Percentiles rank a stretch among this genome's conserved stretches.
These are phyloP conservation scores for Trichosurus vulpecula DNA, from an alignment of 2,797 vertebrate species.

Conservation along the genomic window DNA sequence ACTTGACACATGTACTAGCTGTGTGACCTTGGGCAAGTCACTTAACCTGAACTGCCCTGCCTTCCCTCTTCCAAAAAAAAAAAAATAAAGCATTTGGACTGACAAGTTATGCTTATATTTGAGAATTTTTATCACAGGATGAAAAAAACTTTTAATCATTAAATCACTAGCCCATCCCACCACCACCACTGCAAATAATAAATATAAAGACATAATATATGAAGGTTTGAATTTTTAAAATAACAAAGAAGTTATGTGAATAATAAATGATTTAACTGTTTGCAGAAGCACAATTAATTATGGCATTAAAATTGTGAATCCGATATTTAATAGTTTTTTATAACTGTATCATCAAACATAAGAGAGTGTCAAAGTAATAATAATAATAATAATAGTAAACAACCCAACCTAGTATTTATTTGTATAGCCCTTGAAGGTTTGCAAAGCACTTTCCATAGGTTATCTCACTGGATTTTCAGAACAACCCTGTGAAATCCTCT, in stretches of 20 bases:
- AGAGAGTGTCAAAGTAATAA: not conserved
- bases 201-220: not conserved
- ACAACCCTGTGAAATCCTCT: not conserved
- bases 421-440: conserved; percentile 22
- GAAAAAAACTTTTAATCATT: not conserved
- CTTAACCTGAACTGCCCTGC: too few relatives aligned
- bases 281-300: not conserved
- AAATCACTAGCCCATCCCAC: not conserved
- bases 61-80: too few relatives aligned
- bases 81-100: not conserved
- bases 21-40: too few relatives aligned
- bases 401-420: not conserved
- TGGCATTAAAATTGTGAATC: not conserved
- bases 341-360: not conserved
- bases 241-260: conserved; percentile 26
- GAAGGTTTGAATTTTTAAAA: not conserved
- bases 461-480: conserved; percentile 8
- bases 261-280: conserved; percentile 36
- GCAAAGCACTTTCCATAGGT: not conserved
- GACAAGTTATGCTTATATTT: not conserved
- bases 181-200: not conserved
- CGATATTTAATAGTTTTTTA: not conserved
- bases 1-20: too few relatives aligned
- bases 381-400: not conserved
- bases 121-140: not conserved